Percentiles rank a stretch among this genome's conserved stretches.
Conservation (phyloP, 2,797 vertebrate species). For the Hylomyscus alleni region DNA sequence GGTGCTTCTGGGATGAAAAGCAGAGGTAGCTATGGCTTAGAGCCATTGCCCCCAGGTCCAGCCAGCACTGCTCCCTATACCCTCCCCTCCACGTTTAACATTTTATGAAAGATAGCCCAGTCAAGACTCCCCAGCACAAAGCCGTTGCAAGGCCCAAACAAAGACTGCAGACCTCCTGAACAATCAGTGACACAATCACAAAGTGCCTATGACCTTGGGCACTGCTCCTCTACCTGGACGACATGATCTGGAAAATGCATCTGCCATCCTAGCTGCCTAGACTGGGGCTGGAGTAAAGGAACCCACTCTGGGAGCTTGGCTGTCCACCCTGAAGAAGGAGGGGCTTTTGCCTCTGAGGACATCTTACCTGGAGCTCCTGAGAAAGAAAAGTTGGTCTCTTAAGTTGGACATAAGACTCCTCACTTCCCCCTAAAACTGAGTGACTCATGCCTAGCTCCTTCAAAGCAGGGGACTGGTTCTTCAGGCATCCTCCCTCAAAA, state of each 20-base stretch:
- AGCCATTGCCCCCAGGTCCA: fast-evolving
- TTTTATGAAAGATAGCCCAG: neutral
- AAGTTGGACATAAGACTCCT: fast-evolving
- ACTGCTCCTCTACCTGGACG: constrained; percentile 72
- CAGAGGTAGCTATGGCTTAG: fast-evolving
- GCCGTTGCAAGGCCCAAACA: constrained; percentile 35
- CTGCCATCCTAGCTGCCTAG: constrained; percentile 75
- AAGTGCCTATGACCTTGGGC: constrained; percentile 84
- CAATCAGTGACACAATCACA: constrained; percentile 80
- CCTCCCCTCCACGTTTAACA: neutral
- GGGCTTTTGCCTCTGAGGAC: neutral
- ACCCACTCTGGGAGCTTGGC: neutral
- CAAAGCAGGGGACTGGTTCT: fast-evolving
- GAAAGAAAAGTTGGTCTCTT: neutral
- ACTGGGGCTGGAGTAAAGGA: constrained; percentile 86
- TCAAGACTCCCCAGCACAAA: constrained; percentile 33
- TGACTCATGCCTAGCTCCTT: fast-evolving
- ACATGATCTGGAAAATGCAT: constrained; percentile 87
- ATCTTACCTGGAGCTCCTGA: neutral
- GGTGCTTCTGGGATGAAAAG: neutral
- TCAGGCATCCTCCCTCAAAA: neutral
- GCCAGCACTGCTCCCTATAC: fast-evolving
- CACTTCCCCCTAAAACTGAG: neutral
- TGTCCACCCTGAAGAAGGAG: neutral
- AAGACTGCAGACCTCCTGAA: constrained; percentile 73